These are phyloP conservation scores for Conchocele bisecta DNA, from an alignment of 2,888 invertebrate species.

Conservation along the genomic window DNA sequence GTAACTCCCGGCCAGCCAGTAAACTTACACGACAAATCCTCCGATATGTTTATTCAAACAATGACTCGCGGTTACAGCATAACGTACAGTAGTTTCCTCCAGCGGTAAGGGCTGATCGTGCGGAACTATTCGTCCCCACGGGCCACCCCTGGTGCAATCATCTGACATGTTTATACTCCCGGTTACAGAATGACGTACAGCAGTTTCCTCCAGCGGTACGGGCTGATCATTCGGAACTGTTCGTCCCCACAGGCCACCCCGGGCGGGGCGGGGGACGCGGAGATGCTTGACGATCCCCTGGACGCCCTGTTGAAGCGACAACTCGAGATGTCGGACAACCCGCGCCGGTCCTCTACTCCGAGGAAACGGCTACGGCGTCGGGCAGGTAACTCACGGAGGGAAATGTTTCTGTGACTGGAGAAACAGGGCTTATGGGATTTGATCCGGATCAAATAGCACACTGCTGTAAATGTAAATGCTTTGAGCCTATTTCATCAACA, in stretches of 20 bases:
- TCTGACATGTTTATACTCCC: neutral
- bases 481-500: too few relatives aligned
- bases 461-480: too few relatives aligned
- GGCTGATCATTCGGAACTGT: conserved; percentile 61
- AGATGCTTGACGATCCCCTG: conserved; percentile 56
- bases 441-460: too few relatives aligned
- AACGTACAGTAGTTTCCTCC: conserved; percentile 69
- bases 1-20: neutral
- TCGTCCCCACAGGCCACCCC: neutral
- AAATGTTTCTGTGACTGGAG: too few relatives aligned
- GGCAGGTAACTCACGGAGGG: conserved; percentile 64
- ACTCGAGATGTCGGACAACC: conserved; percentile 55
- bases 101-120: conserved; percentile 69
- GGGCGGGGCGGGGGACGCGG: conserved; percentile 41
- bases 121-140: conserved; percentile 19
- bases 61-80: conserved; percentile 56
- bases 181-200: conserved; percentile 67
- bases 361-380: conserved; percentile 65
- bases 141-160: neutral
- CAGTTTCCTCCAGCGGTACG: conserved; percentile 72
- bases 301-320: conserved; percentile 64
- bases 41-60: neutral
- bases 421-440: too few relatives aligned
- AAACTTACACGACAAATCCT: neutral
- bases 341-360: conserved; percentile 57